Evolutionary conservation across 2,888 invertebrate genomes (phyloP).

Genomic region (Macropis europaea): DNA sequence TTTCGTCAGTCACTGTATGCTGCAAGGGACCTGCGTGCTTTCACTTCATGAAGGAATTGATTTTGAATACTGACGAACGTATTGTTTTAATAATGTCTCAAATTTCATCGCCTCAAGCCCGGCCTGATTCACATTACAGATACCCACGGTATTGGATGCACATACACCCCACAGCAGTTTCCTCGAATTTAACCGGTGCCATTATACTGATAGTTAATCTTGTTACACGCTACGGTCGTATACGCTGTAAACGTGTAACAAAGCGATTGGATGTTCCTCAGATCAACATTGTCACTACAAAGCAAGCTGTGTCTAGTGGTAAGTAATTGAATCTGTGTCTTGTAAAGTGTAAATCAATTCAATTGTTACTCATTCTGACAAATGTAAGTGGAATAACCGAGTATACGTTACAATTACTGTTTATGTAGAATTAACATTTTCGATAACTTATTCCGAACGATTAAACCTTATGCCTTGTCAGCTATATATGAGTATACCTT

Average conservation of each 20-base stretch:
- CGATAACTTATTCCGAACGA: no score
- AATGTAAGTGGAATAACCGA: no score
- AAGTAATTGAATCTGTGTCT: no score
- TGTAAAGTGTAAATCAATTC: no score
- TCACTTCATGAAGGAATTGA: neutral
- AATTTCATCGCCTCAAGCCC: slow-evolving; percentile 26
- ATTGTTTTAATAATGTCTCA: slow-evolving; percentile 6
- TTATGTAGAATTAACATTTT: no score
- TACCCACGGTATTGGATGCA: slow-evolving; percentile 31
- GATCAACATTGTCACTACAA: neutral
- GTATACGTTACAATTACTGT: no score
- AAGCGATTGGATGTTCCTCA: slow-evolving; percentile 10
- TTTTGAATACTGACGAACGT: neutral
- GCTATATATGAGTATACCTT: no score
- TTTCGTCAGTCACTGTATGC: no score
- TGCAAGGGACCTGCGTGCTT: neutral
- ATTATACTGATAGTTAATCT: slow-evolving; percentile 56
- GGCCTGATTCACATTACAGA: slow-evolving; percentile 22
- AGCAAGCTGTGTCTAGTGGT: no score
- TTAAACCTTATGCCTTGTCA: no score
- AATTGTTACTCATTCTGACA: no score
- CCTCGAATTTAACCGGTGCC: slow-evolving; percentile 54
- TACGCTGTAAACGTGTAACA: slow-evolving; percentile 39
- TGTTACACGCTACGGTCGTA: slow-evolving; percentile 24
- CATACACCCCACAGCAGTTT: slow-evolving; percentile 44